Percentiles rank a stretch among this genome's conserved stretches.
Conservation (phyloP, 2,113 vertebrate genomes). For the Dendrocopos noguchii region DNA sequence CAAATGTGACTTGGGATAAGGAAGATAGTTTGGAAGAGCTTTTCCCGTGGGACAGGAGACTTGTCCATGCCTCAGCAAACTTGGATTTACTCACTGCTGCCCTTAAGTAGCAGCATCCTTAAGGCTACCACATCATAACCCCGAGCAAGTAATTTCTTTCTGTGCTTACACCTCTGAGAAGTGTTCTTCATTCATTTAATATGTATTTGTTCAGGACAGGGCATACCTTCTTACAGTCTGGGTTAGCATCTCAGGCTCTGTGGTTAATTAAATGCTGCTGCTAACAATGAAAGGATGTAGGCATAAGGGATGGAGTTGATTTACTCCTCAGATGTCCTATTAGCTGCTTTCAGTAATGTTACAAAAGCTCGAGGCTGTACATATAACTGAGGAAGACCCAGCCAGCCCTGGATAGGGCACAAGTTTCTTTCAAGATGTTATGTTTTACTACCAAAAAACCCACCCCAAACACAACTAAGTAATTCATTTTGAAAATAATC, state of each 20-base stretch:
- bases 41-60: background rate
- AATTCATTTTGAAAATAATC: background rate
- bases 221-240: background rate
- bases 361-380: background rate
- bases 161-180: background rate
- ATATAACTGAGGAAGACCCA: background rate
- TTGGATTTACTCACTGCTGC: background rate
- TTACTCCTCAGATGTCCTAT: constrained; percentile 1
- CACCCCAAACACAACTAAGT: background rate
- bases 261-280: constrained; percentile 7
- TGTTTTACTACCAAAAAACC: background rate
- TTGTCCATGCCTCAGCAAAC: background rate
- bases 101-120: background rate
- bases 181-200: background rate
- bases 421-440: background rate
- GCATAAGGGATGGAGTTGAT: background rate
- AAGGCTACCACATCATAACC: rapidly evolving
- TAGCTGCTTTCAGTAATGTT: background rate
- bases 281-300: background rate
- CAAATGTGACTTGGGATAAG: background rate
- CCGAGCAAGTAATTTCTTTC: background rate
- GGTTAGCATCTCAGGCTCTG: background rate
- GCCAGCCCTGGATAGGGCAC: background rate
- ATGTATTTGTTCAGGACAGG: background rate
- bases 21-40: background rate